These are phyloP conservation scores for Candidula unifasciata DNA, from an alignment of 2,888 invertebrate species.

Conservation along the genomic window DNA sequence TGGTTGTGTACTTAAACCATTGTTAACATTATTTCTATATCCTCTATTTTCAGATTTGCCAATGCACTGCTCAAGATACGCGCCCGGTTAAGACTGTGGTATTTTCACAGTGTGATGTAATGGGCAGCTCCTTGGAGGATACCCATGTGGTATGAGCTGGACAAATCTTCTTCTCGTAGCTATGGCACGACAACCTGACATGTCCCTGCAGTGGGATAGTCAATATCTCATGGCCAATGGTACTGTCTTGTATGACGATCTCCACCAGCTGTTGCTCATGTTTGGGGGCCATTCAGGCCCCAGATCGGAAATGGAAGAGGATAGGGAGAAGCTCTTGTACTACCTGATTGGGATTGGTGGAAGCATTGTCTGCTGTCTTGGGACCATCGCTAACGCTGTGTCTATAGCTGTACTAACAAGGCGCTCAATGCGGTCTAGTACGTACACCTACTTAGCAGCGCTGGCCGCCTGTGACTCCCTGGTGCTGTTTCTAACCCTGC, in stretches of 20 bases:
- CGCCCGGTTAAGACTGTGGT: no score
- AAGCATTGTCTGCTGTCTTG: slow-evolving; percentile 72
- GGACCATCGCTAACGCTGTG: slow-evolving; percentile 75
- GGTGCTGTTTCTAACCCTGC: slow-evolving; percentile 72
- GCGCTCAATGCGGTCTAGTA: slow-evolving; percentile 73
- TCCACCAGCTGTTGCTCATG: slow-evolving; percentile 7
- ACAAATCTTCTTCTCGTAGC: neutral
- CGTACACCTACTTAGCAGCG: slow-evolving; percentile 76
- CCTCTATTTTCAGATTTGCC: no score
- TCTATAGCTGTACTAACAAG: slow-evolving; percentile 75
- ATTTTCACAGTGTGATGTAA: no score
- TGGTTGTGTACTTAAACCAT: no score
- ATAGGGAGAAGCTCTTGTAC: slow-evolving; percentile 64
- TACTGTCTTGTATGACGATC: neutral
- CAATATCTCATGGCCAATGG: neutral
- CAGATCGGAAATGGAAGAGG: slow-evolving; percentile 35
- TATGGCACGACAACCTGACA: neutral
- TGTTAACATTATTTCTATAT: no score
- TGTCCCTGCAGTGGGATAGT: neutral
- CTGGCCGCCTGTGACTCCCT: slow-evolving; percentile 75
- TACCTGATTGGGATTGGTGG: slow-evolving; percentile 76
- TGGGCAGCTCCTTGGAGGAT: neutral
- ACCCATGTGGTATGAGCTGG: neutral
- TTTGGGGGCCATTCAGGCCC: neutral
- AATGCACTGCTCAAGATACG: no score